Percentiles rank a stretch among this genome's conserved stretches.
Conservation (phyloP, 2,113 vertebrate genomes). For the Pseudorhombus dupliciocellatus region DNA sequence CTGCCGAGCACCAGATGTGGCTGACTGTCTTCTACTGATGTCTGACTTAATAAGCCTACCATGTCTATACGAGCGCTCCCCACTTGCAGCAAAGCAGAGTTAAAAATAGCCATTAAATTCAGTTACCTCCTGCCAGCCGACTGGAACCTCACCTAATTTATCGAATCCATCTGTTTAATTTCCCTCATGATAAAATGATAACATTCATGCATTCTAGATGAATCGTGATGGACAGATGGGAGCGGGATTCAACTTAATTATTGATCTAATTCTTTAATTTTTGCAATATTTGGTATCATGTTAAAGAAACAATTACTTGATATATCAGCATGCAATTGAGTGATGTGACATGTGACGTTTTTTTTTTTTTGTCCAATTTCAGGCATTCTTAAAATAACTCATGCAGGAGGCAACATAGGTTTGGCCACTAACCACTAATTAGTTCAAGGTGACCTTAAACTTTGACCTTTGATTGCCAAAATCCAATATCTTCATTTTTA, state of each 20-base stretch:
- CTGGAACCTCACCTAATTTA: conserved; percentile 58
- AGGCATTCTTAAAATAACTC: no score
- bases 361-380: no score
- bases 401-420: no score
- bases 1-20: conserved; percentile 58
- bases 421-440: neutral
- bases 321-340: no score
- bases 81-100: conserved; percentile 42
- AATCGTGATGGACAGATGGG: conserved; percentile 6
- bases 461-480: neutral
- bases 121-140: conserved; percentile 55
- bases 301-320: no score
- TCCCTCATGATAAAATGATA: conserved; percentile 44
- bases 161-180: conserved; percentile 64
- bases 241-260: neutral
- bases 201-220: conserved; percentile 16
- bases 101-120: conserved; percentile 69
- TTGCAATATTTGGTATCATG: neutral
- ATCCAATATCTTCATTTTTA: no score
- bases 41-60: conserved; percentile 61
- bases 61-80: conserved; percentile 49
- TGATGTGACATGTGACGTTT: no score
- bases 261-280: neutral
- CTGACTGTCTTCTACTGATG: conserved; percentile 44
- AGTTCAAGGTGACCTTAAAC: neutral